A percentile compares a stretch with the other conserved stretches of the same genome.
phyloP scores from a whole-genome alignment of 1,140 invertebrate genomes.

The Drosophila santomea region DNA sequence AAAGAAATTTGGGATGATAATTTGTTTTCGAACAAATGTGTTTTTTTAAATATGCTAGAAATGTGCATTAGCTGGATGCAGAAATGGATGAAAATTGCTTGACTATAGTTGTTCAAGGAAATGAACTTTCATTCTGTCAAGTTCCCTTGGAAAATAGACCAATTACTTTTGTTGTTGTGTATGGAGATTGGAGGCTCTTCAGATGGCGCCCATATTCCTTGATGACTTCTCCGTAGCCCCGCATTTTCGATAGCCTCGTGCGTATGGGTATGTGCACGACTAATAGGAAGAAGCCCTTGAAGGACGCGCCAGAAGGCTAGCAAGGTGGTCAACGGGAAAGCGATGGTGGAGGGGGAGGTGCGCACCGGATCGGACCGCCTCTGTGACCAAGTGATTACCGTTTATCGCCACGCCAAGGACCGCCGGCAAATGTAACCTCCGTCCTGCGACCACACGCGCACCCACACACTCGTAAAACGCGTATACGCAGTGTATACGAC shows the following conservation, averaged over 20 bases:
- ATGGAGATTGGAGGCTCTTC: conserved; percentile 5
- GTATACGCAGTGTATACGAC: conserved; percentile 30
- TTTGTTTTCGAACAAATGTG: too few relatives aligned
- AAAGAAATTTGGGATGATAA: too few relatives aligned
- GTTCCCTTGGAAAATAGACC: neutral
- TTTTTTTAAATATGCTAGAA: neutral
- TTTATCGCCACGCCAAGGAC: conserved; percentile 75
- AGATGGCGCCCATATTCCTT: conserved; percentile 21
- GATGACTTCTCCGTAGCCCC: conserved; percentile 26
- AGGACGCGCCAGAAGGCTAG: conserved; percentile 27
- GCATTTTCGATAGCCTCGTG: conserved; percentile 18
- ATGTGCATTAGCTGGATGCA: neutral
- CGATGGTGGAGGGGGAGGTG: neutral
- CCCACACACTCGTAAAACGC: conserved; percentile 23
- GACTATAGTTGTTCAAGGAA: too few relatives aligned
- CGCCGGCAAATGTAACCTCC: conserved; percentile 58
- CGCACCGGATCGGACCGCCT: conserved; percentile 32
- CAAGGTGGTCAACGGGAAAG: neutral
- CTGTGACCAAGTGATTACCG: conserved; percentile 77
- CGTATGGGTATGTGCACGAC: conserved; percentile 1
- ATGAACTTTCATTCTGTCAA: neutral
- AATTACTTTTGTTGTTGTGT: conserved; percentile 12
- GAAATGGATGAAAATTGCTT: too few relatives aligned
- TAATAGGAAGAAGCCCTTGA: conserved; percentile 41
- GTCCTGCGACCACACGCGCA: conserved; percentile 53